phyloP scores from a whole-genome alignment of 2,797 vertebrate species.

The Gymnoscopelus microlampas region DNA sequence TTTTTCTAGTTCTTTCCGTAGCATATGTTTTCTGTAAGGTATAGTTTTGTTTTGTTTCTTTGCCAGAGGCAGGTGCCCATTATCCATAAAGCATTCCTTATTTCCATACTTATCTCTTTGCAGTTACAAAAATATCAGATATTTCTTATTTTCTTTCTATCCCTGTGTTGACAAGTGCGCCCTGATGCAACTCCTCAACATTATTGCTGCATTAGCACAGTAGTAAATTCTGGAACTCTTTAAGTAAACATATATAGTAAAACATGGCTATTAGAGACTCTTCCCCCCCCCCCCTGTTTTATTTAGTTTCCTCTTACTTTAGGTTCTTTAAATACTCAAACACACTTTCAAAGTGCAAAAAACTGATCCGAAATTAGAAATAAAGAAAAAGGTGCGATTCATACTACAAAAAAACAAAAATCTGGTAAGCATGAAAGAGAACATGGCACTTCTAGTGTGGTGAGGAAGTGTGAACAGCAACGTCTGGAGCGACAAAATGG shows the following conservation, averaged over 20 bases:
- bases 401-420: constrained; percentile 60
- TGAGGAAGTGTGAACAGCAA: constrained; percentile 50
- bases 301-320: constrained; percentile 38
- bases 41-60: constrained; percentile 72
- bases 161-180: constrained; percentile 71
- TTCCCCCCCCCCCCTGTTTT: constrained; percentile 25
- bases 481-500: constrained; percentile 33
- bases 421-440: constrained; percentile 59
- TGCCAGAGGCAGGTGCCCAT: constrained; percentile 71
- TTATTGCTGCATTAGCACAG: constrained; percentile 77
- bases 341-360: constrained; percentile 82
- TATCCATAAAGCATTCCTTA: constrained; percentile 79
- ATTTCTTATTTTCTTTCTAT: constrained; percentile 73
- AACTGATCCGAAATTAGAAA: constrained; percentile 62
- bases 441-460: constrained; percentile 78
- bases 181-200: constrained; percentile 66
- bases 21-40: constrained; percentile 73
- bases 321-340: constrained; percentile 75
- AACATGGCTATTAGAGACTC: constrained; percentile 81
- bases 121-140: constrained; percentile 72
- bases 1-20: constrained; percentile 76
- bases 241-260: constrained; percentile 80
- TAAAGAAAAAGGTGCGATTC: constrained; percentile 74
- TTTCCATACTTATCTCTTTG: constrained; percentile 79
- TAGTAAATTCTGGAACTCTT: constrained; percentile 79